A percentile compares a stretch with the other conserved stretches of the same genome.
Conservation (phyloP, 2,797 vertebrate species). For the Apodemus agrarius region DNA sequence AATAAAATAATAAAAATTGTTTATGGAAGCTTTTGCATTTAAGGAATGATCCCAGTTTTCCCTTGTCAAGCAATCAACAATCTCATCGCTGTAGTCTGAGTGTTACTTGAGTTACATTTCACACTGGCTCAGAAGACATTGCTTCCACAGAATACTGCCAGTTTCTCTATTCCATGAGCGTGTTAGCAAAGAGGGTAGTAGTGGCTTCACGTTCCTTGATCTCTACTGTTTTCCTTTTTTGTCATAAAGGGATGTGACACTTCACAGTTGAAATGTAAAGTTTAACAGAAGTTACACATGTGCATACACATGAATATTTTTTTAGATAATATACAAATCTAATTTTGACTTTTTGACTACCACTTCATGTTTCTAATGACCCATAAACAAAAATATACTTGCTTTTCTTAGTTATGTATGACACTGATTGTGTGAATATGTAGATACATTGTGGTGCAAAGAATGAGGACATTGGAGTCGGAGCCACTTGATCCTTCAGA, state of each 20-base stretch:
- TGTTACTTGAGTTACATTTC: background rate
- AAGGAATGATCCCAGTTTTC: background rate
- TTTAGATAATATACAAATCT: background rate
- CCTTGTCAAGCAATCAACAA: background rate
- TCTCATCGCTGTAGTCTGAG: background rate
- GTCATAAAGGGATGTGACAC: background rate
- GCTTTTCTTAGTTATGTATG: background rate
- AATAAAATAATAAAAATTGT: slow-evolving; percentile 20
- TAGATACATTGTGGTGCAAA: background rate
- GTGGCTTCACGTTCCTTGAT: background rate
- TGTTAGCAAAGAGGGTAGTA: background rate
- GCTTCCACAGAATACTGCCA: background rate
- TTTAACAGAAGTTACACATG: background rate
- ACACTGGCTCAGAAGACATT: background rate
- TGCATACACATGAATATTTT: background rate
- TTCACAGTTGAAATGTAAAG: background rate
- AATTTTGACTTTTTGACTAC: background rate
- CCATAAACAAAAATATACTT: background rate
- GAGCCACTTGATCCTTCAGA: background rate
- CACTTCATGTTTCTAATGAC: background rate
- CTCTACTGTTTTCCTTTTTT: background rate
- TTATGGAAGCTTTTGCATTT: background rate
- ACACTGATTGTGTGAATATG: background rate
- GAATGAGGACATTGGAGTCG: background rate
- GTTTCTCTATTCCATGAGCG: background rate